A percentile compares a stretch with the other conserved stretches of the same genome.
These are phyloP conservation scores for Phania funesta DNA, from an alignment of 2,888 invertebrate genomes.

Conservation along the genomic window DNA sequence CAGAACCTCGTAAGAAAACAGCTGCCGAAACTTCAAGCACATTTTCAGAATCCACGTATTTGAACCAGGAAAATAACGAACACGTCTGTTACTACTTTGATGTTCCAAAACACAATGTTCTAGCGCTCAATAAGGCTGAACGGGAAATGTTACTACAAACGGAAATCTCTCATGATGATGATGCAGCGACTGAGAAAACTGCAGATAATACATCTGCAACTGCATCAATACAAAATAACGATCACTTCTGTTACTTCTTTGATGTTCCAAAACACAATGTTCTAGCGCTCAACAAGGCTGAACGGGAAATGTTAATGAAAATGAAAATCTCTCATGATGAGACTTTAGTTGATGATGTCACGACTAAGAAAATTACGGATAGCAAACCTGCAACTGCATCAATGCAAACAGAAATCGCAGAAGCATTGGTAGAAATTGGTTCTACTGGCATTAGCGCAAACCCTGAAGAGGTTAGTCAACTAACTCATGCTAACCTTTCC, in stretches of 20 bases:
- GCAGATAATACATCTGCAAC: neutral
- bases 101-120: neutral
- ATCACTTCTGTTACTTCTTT: neutral
- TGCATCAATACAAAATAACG: too few relatives aligned
- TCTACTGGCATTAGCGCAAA: neutral
- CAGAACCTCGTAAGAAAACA: neutral
- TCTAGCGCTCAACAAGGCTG: neutral
- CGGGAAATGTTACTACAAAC: neutral
- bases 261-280: slow-evolving; percentile 9
- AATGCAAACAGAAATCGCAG: neutral
- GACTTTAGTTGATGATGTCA: too few relatives aligned
- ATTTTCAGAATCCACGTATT: neutral
- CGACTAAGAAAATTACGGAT: neutral
- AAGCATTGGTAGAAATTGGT: neutral
- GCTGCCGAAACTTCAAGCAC: neutral
- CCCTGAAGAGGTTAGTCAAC: slow-evolving; percentile 5
- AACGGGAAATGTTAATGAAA: neutral
- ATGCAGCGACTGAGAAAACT: neutral
- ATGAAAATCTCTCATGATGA: neutral
- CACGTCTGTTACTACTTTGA: neutral
- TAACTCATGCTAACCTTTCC: slow-evolving; percentile 70
- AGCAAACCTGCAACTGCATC: neutral
- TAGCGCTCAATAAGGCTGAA: neutral
- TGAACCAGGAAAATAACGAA: neutral
- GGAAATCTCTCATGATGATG: neutral